A percentile compares a stretch with the other conserved stretches of the same genome.
These are phyloP conservation scores for Pitta sordida DNA, from an alignment of 2,113 vertebrate species.

Conservation along the genomic window DNA sequence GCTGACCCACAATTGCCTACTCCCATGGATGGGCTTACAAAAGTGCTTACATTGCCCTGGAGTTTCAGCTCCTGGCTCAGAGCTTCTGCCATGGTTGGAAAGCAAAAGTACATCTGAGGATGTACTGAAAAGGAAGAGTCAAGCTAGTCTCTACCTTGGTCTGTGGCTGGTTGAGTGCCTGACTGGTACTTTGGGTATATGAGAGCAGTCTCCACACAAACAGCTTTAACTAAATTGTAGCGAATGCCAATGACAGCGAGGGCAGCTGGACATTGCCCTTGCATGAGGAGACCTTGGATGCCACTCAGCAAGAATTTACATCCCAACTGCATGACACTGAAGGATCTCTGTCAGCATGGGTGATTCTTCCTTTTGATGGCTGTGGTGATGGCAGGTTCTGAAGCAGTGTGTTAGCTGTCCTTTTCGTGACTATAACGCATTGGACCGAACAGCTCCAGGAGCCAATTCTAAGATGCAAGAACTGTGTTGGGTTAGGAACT, in stretches of 20 bases:
- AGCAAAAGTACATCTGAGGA: not conserved
- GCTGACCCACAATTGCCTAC: not conserved
- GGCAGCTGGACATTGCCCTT: not conserved
- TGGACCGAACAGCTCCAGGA: not conserved
- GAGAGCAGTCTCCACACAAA: not conserved
- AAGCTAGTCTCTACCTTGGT: not conserved
- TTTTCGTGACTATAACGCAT: not conserved
- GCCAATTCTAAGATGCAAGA: not conserved
- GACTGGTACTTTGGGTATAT: not conserved
- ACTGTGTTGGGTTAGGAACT: too few relatives aligned
- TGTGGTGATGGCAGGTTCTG: not conserved
- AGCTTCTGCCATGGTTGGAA: not conserved
- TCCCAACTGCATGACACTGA: not conserved
- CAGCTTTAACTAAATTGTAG: not conserved
- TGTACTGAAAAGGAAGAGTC: not conserved
- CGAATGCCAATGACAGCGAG: not conserved
- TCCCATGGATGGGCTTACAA: not conserved
- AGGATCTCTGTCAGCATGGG: not conserved
- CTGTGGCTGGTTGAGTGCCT: not conserved
- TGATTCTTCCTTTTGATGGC: not conserved
- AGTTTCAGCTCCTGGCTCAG: not conserved
- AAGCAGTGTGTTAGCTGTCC: not conserved
- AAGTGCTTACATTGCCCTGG: not conserved
- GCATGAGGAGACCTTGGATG: not conserved
- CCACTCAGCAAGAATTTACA: not conserved